Percentiles rank a stretch among this genome's conserved stretches.
Conservation (phyloP, 2,113 vertebrate genomes). For the Lynx canadensis region DNA sequence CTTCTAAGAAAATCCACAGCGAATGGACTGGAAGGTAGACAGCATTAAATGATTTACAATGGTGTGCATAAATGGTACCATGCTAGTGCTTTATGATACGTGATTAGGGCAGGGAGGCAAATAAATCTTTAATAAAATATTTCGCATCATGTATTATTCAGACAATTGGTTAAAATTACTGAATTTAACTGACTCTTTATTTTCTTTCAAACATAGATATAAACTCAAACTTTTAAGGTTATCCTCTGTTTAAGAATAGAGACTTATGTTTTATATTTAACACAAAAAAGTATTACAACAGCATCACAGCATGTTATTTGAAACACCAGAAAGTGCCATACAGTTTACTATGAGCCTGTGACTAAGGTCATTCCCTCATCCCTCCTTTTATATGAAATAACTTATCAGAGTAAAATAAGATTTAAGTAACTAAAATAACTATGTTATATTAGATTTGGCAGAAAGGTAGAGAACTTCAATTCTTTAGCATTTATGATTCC, state of each 20-base stretch:
- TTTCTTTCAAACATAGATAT: not conserved
- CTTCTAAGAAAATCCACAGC: not conserved
- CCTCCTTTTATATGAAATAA: constrained; percentile 16
- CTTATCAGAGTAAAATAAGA: constrained; percentile 32
- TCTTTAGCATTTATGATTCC: not conserved
- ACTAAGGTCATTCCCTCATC: not conserved
- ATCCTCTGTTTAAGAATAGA: not conserved
- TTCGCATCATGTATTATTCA: not conserved
- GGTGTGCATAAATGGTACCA: not conserved
- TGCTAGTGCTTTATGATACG: not conserved
- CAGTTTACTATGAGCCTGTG: not conserved
- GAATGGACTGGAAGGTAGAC: not conserved
- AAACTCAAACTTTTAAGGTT: not conserved
- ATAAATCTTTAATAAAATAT: constrained; percentile 5
- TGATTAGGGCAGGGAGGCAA: not conserved
- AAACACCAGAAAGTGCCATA: not conserved
- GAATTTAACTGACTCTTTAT: not conserved
- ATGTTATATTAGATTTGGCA: constrained; percentile 19
- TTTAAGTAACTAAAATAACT: constrained; percentile 33
- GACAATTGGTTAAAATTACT: not conserved
- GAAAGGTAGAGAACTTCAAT: constrained; percentile 12
- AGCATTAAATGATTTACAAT: not conserved
- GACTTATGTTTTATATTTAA: not conserved
- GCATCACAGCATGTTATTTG: not conserved
- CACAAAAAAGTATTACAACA: not conserved